Conservation (phyloP, 1,140 invertebrate genomes). For the Trialeurodes vaporariorum region DNA sequence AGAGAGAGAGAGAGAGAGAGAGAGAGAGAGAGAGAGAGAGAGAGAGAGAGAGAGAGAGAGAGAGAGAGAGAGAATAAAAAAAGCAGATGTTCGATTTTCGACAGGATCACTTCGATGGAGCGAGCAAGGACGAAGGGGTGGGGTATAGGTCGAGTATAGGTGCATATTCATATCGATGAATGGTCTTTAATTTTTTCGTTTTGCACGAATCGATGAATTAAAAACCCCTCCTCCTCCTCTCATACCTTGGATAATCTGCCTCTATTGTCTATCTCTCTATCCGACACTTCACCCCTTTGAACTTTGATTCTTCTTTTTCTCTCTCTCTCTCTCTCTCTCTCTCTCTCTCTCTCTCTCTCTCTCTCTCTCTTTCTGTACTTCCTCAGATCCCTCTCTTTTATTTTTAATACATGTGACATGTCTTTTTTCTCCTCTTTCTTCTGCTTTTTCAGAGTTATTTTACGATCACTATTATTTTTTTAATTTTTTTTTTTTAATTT, state of each 20-base stretch:
- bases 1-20: too few relatives aligned
- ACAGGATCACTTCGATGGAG: not conserved
- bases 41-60: too few relatives aligned
- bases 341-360: not conserved
- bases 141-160: too few relatives aligned
- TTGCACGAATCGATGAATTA: not conserved
- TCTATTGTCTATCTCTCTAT: not conserved
- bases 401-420: not conserved
- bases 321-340: not conserved
- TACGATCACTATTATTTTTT: not conserved
- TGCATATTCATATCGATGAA: not conserved
- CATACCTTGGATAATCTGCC: not conserved
- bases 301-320: not conserved
- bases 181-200: not conserved
- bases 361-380: not conserved
- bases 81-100: not conserved
- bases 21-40: too few relatives aligned
- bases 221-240: not conserved
- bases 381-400: not conserved
- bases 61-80: too few relatives aligned
- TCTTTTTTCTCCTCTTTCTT: not conserved
- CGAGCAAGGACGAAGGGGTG: too few relatives aligned
- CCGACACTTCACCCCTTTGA: not conserved
- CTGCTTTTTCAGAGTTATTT: not conserved
- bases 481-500: not conserved